Evolutionary conservation across 1,140 invertebrate genomes (phyloP), one percentile per base, ranked within the genome.

Genomic region (Meteorus sp.): DNA sequence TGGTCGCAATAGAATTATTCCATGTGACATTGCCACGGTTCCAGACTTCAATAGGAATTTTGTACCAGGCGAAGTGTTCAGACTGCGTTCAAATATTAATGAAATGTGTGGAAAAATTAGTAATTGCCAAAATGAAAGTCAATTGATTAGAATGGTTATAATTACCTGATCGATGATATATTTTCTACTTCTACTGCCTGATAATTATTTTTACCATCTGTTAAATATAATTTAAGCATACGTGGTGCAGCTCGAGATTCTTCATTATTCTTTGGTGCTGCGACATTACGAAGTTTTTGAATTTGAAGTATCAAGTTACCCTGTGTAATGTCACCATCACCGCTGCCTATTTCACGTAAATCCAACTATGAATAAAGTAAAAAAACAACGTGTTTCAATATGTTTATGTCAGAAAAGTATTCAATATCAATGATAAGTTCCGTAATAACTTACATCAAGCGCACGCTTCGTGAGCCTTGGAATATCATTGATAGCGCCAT

Each of bases 191-290:
- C 91, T 50, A 94, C 77, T 2, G 87, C 93, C 74, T 89, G 87
- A 67, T 88, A 88, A 61, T 84, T 85, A 48, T 83, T 85, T 69
- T 90, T 88, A 1, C 94, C 93, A 83, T 97, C 94, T 15, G 90
- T 93, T 47, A 97, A 73, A 0, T 86, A 88, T 13, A 95, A 65
- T 72, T 92, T 93, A 45, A 95, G 78, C 82, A 95, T 87, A 8
- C 91, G 82, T 1, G 93, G 92, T 37, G 90, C 90, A 50, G 83
- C 81, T 62, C 86, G 85, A 11, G 91, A 93, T 64, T 93, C 90
- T 72, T 95, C 92, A 79, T 94, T 92, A 31, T 86, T 86, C 79
- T 95, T 95, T n/a, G 94, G 93, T 15, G 92, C 92, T 31, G 91
- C 85, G 35, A 94, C 85, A 82, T 95, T 95, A 11, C 91, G 83